Conservation (phyloP, 2,888 invertebrate species). For the Megaustenia siamemsis region DNA sequence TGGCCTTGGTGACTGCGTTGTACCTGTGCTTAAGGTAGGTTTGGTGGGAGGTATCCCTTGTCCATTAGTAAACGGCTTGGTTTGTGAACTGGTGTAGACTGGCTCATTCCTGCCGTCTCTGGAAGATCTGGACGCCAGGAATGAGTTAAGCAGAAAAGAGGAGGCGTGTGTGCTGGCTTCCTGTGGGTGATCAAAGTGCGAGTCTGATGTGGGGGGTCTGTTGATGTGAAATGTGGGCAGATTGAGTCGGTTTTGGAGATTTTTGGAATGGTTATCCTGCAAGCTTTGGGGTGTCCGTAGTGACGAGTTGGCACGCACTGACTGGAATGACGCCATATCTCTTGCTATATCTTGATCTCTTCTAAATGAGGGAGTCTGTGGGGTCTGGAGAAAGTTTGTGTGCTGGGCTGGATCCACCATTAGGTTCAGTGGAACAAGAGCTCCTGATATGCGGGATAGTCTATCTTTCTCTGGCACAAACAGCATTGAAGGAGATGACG, state of each 20-base stretch:
- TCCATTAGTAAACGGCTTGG: background rate
- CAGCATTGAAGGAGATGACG: background rate
- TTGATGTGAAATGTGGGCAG: background rate
- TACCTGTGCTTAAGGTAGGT: background rate
- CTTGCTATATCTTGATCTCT: background rate
- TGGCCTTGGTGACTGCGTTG: constrained; percentile 52
- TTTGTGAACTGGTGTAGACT: background rate
- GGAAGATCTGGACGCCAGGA: background rate
- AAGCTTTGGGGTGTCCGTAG: background rate
- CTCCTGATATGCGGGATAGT: background rate
- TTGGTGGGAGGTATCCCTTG: too few species aligned
- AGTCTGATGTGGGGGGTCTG: background rate
- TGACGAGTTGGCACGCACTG: background rate
- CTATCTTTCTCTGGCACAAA: background rate
- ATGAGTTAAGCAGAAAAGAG: background rate
- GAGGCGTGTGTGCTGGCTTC: background rate
- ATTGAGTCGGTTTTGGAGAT: background rate
- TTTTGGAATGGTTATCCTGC: background rate
- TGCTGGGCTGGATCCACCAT: background rate
- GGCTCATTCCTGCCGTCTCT: too few species aligned
- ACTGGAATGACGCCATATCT: background rate
- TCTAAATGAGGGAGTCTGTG: background rate
- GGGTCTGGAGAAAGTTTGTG: too few species aligned
- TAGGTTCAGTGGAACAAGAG: background rate
- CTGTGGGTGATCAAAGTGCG: background rate